Conservation (phyloP, 2,888 invertebrate species). For the Lamellibrachia satsuma region DNA sequence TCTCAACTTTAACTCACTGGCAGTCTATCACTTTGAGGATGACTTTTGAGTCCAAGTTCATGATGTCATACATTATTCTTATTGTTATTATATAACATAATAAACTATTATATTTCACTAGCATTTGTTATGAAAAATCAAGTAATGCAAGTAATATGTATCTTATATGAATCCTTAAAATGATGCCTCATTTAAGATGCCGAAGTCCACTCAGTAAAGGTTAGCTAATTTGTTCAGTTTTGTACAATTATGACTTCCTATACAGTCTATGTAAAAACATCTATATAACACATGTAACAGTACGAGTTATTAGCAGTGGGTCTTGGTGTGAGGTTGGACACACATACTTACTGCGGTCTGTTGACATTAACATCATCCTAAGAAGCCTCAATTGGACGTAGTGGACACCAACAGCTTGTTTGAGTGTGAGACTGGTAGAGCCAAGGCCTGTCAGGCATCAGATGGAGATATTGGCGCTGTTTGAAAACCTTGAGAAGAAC, state of each 20-base stretch:
- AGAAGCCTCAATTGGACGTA: neutral
- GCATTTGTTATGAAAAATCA: no score
- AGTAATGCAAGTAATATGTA: no score
- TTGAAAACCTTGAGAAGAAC: neutral
- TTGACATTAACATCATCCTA: neutral
- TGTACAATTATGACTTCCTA: neutral
- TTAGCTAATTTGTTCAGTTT: neutral
- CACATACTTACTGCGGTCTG: neutral
- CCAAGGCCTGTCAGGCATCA: neutral
- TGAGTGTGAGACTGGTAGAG: neutral
- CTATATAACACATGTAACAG: neutral
- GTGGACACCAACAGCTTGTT: neutral
- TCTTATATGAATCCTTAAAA: no score
- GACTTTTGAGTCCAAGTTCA: no score
- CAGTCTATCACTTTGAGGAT: no score
- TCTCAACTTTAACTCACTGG: neutral
- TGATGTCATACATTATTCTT: no score
- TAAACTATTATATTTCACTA: no score
- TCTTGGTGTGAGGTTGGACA: neutral
- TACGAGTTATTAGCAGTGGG: neutral
- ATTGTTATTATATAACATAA: no score
- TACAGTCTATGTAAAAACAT: neutral
- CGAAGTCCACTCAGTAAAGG: neutral
- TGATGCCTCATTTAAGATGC: no score
- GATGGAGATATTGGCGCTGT: conserved; percentile 3